phyloP scores from a whole-genome alignment of 2,797 vertebrate species.

The Chaunax sp. region DNA sequence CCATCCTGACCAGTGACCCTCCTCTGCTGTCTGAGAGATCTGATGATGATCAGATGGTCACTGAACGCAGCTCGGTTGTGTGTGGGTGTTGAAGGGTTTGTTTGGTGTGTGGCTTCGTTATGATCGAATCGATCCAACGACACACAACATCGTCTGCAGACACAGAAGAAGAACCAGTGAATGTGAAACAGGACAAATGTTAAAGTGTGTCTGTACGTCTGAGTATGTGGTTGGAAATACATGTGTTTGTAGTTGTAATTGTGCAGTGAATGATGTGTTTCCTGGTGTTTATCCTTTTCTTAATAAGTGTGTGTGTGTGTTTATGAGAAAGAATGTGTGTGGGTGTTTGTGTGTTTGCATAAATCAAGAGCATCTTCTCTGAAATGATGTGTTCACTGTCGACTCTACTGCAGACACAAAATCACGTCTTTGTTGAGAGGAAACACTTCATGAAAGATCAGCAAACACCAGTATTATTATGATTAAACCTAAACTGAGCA shows the following conservation, averaged over 20 bases:
- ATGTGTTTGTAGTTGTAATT: slow-evolving; percentile 17
- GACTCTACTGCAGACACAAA: neutral
- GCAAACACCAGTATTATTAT: too few relatives aligned
- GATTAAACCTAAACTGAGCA: too few relatives aligned
- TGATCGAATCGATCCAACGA: slow-evolving; percentile 55
- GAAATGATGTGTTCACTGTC: slow-evolving; percentile 34
- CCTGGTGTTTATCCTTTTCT: slow-evolving; percentile 24
- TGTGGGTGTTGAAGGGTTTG: slow-evolving; percentile 43
- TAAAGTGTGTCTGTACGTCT: too few relatives aligned
- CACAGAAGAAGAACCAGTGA: slow-evolving; percentile 48
- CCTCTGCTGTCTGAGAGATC: too few relatives aligned
- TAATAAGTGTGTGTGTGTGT: slow-evolving; percentile 21
- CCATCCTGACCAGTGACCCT: slow-evolving; percentile 45
- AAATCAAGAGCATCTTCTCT: slow-evolving; percentile 38
- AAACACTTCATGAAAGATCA: too few relatives aligned
- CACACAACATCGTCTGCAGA: slow-evolving; percentile 33
- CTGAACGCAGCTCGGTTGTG: too few relatives aligned
- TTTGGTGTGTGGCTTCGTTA: slow-evolving; percentile 52
- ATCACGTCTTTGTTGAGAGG: neutral
- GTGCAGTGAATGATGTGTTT: slow-evolving; percentile 7
- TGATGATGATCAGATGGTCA: too few relatives aligned
- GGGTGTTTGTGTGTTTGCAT: slow-evolving; percentile 15
- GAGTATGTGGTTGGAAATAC: too few relatives aligned
- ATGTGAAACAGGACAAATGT: too few relatives aligned
- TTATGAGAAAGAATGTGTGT: slow-evolving; percentile 36